Evolutionary conservation across 2,113 vertebrate species (phyloP), one percentile per base, ranked within the genome.

Genomic region (Spermophilus dauricus): DNA sequence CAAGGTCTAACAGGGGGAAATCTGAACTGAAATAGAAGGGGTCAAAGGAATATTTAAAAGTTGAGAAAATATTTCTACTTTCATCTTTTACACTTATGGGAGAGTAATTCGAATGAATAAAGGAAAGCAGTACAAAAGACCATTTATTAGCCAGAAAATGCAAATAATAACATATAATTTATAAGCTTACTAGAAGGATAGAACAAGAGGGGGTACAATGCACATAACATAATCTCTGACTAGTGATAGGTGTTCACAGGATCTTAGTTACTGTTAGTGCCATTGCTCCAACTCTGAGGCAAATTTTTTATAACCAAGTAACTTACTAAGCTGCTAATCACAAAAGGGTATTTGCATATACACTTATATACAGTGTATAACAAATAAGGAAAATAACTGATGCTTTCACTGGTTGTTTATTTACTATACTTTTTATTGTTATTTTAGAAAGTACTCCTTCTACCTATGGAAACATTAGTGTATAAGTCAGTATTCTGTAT

Each of bases 31-130:
- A 95, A 73, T 34, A 78, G 30, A 92, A 34, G 20, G 58, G 1
- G 42, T 61, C 58, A 80, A 63, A 84, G 5, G 24, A 75, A 86
- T 93, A 28, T 89, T 96, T 75, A 75, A 9, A 84, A 95, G 10
- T 48, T 85, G 30, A 88, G 16, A 17, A 91, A 73, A 67, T 30
- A 69, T 5, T 61, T 30, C 87, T 75, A 39, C 8, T 26, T 34
- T 89, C 53, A 72, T 65, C 73, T 80, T 96, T 92, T 42, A 77
- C 48, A 5, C 5, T 86, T 88, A 18, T 37, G 34, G 85, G 26
- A 63, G 24, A 58, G 70, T 61, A 77, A 76, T 89, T 12, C 61
- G 48, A 63, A 39, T 76, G 8, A 39, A 51, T 13, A 83, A 0
- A 87, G 20, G 22, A 92, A 75, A 5, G 34, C 30, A 78, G 39